phyloP scores from a whole-genome alignment of 2,797 vertebrate genomes.

The Characodon lateralis region DNA sequence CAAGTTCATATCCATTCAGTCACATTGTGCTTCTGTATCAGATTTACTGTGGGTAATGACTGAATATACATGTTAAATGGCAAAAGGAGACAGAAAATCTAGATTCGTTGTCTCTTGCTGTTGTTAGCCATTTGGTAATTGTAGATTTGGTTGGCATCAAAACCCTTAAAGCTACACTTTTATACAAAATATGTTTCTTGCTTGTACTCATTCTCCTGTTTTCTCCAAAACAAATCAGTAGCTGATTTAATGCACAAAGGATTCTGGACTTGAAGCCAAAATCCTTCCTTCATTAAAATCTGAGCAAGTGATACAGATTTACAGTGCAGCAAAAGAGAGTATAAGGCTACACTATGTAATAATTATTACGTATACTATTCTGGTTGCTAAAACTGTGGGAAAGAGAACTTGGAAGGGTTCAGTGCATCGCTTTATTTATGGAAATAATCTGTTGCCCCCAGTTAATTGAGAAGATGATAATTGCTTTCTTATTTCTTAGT shows the following conservation, averaged over 20 bases:
- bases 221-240: slow-evolving; percentile 9
- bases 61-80: slow-evolving; percentile 24
- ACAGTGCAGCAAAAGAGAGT: slow-evolving; percentile 29
- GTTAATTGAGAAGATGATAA: not conserved
- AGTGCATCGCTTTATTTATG: not conserved
- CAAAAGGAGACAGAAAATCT: slow-evolving; percentile 19
- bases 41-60: slow-evolving; percentile 50
- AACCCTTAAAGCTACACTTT: slow-evolving; percentile 13
- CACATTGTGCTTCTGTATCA: slow-evolving; percentile 72
- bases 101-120: not conserved
- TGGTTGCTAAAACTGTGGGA: not conserved
- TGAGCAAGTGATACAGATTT: slow-evolving; percentile 44
- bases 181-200: slow-evolving; percentile 17
- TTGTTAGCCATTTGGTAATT: slow-evolving; percentile 1
- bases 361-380: slow-evolving; percentile 10
- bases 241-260: slow-evolving; percentile 26
- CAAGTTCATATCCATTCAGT: slow-evolving; percentile 63
- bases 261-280: slow-evolving; percentile 29
- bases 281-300: slow-evolving; percentile 41
- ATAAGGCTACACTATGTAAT: slow-evolving; percentile 20
- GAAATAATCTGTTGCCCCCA: not conserved
- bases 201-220: slow-evolving; percentile 6
- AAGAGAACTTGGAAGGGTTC: not conserved
- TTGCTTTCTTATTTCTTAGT: not conserved
- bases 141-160: slow-evolving; percentile 12